phyloP scores from a whole-genome alignment of 2,797 vertebrate genomes.

The Gallinago solitaria region DNA sequence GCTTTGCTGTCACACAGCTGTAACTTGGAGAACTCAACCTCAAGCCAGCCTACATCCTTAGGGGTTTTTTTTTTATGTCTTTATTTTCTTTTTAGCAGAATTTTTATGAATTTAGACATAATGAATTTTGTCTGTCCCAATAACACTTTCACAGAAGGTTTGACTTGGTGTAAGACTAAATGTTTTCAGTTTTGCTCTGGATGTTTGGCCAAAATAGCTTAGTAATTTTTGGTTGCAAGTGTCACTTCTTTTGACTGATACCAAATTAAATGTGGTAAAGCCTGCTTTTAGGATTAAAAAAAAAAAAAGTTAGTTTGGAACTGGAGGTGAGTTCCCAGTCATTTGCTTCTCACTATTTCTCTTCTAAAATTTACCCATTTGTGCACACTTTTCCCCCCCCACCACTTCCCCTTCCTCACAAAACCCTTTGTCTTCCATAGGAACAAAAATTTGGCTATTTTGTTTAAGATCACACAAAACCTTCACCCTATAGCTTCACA shows the following conservation, averaged over 20 bases:
- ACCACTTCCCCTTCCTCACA: not conserved
- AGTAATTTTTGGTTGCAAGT: not conserved
- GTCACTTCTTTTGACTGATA: not conserved
- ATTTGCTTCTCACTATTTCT: not conserved
- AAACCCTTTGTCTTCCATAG: not conserved
- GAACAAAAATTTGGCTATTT: not conserved
- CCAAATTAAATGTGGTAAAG: not conserved
- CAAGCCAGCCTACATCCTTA: not conserved
- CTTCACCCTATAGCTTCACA: not conserved
- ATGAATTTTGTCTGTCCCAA: not conserved
- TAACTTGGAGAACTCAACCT: not conserved
- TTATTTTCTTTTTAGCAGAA: not conserved
- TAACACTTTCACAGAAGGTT: not conserved
- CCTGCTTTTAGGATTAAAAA: not conserved
- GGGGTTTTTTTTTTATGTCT: not conserved
- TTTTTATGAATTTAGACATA: not conserved
- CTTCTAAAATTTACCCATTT: not conserved
- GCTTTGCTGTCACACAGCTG: not conserved
- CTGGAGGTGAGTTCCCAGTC: not conserved
- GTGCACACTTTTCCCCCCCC: accelerated
- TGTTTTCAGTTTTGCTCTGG: not conserved
- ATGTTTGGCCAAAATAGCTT: not conserved
- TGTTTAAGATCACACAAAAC: not conserved
- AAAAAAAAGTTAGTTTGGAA: not conserved
- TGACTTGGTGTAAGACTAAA: not conserved